Evolutionary conservation across 1,140 invertebrate species (phyloP).

Genomic region (Yoshiicerus persimilis): DNA sequence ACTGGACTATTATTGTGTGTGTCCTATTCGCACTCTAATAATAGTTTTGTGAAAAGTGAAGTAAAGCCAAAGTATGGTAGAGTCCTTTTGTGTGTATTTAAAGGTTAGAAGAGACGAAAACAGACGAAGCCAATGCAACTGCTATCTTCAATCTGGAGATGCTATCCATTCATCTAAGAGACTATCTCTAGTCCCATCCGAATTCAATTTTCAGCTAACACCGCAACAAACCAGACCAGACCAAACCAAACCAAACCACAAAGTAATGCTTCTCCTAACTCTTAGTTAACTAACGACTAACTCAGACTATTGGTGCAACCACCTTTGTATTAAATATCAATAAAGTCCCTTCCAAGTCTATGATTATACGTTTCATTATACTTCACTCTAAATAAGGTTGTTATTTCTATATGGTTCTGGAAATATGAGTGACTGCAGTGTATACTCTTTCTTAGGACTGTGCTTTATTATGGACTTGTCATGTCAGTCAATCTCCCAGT

Average conservation of each 20-base stretch:
- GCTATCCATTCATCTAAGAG: slow-evolving; percentile 13
- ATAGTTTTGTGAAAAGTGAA: slow-evolving; percentile 1
- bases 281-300: too few relatives aligned
- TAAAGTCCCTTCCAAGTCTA: not conserved
- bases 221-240: not conserved
- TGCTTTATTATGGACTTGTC: not conserved
- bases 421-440: not conserved
- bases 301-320: not conserved
- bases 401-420: not conserved
- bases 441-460: not conserved
- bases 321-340: not conserved
- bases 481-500: not conserved
- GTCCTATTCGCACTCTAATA: slow-evolving; percentile 13
- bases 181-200: slow-evolving; percentile 21
- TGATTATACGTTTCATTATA: not conserved
- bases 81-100: not conserved
- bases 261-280: not conserved
- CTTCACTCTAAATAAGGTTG: not conserved
- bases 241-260: not conserved
- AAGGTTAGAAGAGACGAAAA: not conserved
- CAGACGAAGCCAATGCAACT: not conserved
- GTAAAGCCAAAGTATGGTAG: not conserved
- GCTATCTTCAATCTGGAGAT: not conserved
- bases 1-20: not conserved
- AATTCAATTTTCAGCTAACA: slow-evolving; percentile 11